phyloP scores from a whole-genome alignment of 2,113 vertebrate genomes.

The Taxidea taxus region DNA sequence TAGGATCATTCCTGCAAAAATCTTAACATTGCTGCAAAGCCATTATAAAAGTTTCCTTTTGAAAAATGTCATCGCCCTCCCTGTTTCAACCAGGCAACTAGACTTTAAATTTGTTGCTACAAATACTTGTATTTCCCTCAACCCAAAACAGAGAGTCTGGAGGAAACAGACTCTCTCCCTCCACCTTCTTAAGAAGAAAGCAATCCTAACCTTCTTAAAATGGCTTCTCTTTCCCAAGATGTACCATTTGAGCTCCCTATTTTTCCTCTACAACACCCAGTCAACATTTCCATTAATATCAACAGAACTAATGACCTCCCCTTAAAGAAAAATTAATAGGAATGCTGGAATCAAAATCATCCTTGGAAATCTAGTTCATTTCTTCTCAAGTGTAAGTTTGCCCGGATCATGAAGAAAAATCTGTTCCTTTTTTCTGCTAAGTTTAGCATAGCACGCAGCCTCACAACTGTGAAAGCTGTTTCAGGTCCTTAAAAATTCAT shows the following conservation, averaged over 20 bases:
- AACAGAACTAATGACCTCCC: background rate
- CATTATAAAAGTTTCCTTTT: constrained; percentile 8
- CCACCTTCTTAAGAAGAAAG: constrained; percentile 7
- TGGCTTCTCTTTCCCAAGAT: constrained; percentile 38
- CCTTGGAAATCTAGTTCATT: background rate
- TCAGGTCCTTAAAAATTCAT: constrained; percentile 54
- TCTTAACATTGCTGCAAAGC: constrained; percentile 50
- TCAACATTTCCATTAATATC: background rate
- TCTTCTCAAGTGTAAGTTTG: constrained; percentile 30
- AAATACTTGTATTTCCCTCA: constrained; percentile 34
- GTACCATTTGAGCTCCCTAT: background rate
- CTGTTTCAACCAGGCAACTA: constrained; percentile 42
- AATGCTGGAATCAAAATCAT: constrained; percentile 16
- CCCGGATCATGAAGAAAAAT: constrained; percentile 55
- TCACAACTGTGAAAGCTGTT: constrained; percentile 49
- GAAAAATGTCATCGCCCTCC: background rate
- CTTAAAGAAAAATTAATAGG: background rate
- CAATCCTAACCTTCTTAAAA: constrained; percentile 57
- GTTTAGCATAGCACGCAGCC: constrained; percentile 31
- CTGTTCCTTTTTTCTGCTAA: constrained; percentile 53
- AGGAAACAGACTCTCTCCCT: constrained; percentile 17
- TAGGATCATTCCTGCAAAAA: constrained; percentile 54
- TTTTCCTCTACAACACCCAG: background rate
- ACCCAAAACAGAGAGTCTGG: background rate
- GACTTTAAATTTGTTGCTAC: constrained; percentile 32